Base-by-base conservation (phyloP, 2,888 invertebrate species). In the Frankliniella intonsa region DNA sequence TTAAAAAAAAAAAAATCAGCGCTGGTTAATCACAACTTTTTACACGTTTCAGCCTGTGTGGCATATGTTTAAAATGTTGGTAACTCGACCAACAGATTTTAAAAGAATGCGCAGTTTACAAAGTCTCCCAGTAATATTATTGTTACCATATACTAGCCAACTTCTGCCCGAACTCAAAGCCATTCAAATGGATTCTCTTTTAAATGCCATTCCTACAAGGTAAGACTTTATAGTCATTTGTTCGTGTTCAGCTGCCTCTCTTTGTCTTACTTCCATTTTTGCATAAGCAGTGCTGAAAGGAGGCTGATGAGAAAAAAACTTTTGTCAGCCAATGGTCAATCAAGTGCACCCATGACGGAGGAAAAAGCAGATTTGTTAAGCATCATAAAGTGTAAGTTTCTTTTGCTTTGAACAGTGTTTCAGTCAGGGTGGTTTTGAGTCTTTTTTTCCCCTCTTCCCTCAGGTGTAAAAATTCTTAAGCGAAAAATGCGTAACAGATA, bases 401-500 rank as follows among this genome's bases (percentile, higher is more conserved):
- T 38, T 38, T 38, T 38, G 38, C 5, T 38, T 38, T 38, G 38
- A 38, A 38, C 38, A 38, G 38, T 38, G 38, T 38, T 38, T 38
- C 2, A 5, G 5, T 38, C 38, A 3, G 38, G 38, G 3, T 38
- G 38, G 5, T 38, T 38, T 38, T 38, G 38, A 38, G 38, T 38
- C 38, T 38, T 25, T 76, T 25, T 76, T 12, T 25, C 3, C 12
- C 12, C 9, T 76, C 0, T 22, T 25, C 22, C 0, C 25, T 12
- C 69, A 76, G 69, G 25, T 25, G 69, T 76, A 2, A 76, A 76
- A 22, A 76, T 76, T 9, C 25, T 76, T 2, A 76, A 76, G 25
- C 22, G 69, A 22, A 76, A 76, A 76, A 76, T 76, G 69, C 69
- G 69, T 11, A 11, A 76, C 69, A n/a, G 69, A 12, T 76, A 76